These are phyloP conservation scores for Pissodes strobi DNA, from an alignment of 1,140 invertebrate species.

Conservation along the genomic window DNA sequence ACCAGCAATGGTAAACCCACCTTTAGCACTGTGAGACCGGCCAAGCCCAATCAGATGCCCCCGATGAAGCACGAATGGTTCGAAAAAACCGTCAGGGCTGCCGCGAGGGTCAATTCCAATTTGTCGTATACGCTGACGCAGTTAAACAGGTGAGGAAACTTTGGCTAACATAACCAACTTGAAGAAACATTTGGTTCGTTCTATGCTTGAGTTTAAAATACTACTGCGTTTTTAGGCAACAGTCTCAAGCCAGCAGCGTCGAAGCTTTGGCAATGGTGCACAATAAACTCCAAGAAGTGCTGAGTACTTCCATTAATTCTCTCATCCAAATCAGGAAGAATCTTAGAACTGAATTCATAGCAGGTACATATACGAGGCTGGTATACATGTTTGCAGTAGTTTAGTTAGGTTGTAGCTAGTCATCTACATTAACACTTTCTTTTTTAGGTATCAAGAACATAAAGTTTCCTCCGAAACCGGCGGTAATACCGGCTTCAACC, in stretches of 20 bases:
- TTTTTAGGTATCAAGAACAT: conserved; percentile 44
- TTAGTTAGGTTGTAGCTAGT: no score
- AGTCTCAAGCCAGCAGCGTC: conserved; percentile 40
- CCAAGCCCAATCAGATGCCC: conserved; percentile 12
- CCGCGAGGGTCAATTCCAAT: conserved; percentile 47
- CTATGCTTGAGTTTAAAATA: background rate
- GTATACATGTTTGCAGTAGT: no score
- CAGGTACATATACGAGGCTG: conserved; percentile 36
- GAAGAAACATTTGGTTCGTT: no score
- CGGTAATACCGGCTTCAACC: background rate
- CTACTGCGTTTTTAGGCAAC: conserved; percentile 24
- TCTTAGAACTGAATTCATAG: conserved; percentile 48
- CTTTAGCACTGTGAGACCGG: no score
- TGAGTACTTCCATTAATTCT: conserved; percentile 51
- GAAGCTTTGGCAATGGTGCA: conserved; percentile 49
- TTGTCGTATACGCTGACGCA: conserved; percentile 47
- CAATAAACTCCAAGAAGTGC: conserved; percentile 50
- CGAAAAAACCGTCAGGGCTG: conserved; percentile 48
- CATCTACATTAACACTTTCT: no score
- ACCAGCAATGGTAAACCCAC: no score
- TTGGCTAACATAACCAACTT: background rate
- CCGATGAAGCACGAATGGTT: conserved; percentile 52
- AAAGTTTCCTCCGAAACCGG: conserved; percentile 37
- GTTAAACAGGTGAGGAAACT: conserved; percentile 38
- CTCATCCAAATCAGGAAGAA: conserved; percentile 51